phyloP scores from a whole-genome alignment of 2,888 invertebrate genomes.

The Rhogogaster chlorosoma region DNA sequence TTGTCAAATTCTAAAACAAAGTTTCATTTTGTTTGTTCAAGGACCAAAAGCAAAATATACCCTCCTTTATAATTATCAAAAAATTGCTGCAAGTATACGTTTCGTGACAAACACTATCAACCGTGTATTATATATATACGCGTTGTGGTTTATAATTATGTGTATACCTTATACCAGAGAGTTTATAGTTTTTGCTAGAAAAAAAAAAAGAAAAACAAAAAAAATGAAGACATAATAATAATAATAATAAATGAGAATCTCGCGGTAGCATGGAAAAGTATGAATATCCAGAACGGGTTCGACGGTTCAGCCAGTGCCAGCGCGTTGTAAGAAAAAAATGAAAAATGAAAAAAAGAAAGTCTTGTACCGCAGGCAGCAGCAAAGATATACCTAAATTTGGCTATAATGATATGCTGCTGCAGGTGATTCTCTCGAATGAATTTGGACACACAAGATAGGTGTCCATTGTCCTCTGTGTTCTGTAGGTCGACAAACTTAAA shows the following conservation, averaged over 20 bases:
- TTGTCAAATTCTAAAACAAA: background rate
- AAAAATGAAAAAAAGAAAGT: conserved; percentile 52
- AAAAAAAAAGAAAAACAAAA: background rate
- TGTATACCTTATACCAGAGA: background rate
- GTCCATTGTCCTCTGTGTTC: conserved; percentile 75
- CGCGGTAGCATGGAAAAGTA: conserved; percentile 15
- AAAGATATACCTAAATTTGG: conserved; percentile 56
- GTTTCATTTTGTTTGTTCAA: background rate
- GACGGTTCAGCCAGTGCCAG: conserved; percentile 75
- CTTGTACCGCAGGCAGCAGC: background rate
- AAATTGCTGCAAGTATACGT: background rate
- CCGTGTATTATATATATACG: background rate
- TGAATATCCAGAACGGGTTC: conserved; percentile 77
- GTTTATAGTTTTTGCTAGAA: conserved; percentile 9
- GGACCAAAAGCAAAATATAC: background rate
- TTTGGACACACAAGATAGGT: conserved; percentile 66
- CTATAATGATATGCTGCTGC: conserved; percentile 57
- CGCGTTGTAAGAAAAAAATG: conserved; percentile 56
- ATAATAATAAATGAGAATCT: background rate
- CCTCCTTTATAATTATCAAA: background rate
- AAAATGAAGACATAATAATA: background rate
- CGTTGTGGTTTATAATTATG: background rate
- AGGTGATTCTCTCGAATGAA: conserved; percentile 38
- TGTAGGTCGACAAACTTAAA: conserved; percentile 78
- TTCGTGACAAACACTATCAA: conserved; percentile 10